A percentile compares a stretch with the other conserved stretches of the same genome.
phyloP scores from a whole-genome alignment of 2,888 invertebrate genomes.

The Dryococelus australis region DNA sequence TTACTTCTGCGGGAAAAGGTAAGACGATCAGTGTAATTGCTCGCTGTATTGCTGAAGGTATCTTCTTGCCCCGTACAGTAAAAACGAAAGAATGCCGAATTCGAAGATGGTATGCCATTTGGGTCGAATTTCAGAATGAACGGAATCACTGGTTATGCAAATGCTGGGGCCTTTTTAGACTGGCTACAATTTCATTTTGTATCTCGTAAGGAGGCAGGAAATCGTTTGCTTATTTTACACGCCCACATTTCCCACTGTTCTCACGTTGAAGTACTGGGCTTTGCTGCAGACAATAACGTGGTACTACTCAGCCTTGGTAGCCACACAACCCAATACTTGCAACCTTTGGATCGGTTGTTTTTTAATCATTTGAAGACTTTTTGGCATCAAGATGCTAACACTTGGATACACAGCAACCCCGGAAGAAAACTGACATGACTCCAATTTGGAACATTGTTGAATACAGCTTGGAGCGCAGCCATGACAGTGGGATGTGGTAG shows the following conservation, averaged over 20 bases:
- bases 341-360: conserved; percentile 49
- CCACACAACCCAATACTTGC: conserved; percentile 50
- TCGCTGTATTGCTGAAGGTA: conserved; percentile 32
- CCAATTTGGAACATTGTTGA: too few species aligned
- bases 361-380: conserved; percentile 45
- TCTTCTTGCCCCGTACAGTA: too few species aligned
- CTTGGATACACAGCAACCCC: conserved; percentile 45
- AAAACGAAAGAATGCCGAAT: conserved; percentile 49
- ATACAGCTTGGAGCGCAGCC: conserved; percentile 42
- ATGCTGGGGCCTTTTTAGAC: too few species aligned
- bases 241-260: too few species aligned
- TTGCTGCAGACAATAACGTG: conserved; percentile 49
- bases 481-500: conserved; percentile 41
- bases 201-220: too few species aligned
- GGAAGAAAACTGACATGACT: conserved; percentile 41
- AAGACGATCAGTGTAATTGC: too few species aligned
- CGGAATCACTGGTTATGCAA: conserved; percentile 49
- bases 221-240: too few species aligned
- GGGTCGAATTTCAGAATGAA: conserved; percentile 35
- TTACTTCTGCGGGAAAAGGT: too few species aligned
- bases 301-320: conserved; percentile 49
- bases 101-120: conserved; percentile 46
- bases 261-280: too few species aligned
- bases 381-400: conserved; percentile 44
- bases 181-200: too few species aligned